Evolutionary conservation across 2,888 invertebrate species (phyloP).

Genomic region (Drosophila borborema): DNA sequence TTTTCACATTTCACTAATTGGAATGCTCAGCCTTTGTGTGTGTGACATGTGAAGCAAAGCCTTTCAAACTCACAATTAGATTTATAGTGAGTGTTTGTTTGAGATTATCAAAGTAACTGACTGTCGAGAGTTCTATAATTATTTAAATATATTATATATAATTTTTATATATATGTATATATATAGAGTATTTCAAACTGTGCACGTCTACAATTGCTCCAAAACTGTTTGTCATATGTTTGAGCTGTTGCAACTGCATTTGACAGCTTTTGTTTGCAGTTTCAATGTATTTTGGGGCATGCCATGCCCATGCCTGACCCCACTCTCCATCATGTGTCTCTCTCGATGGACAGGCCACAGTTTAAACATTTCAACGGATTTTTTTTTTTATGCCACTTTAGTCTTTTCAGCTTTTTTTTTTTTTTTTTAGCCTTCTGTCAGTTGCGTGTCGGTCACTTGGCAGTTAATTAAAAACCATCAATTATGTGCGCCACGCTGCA

Average conservation of each 20-base stretch:
- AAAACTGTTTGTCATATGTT: constrained; percentile 26
- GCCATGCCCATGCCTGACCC: not conserved
- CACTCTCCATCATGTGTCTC: constrained; percentile 13
- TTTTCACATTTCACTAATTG: not conserved
- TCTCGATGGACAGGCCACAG: constrained; percentile 19
- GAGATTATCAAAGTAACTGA: not conserved
- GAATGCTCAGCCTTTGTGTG: too few species aligned
- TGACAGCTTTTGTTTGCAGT: constrained; percentile 65
- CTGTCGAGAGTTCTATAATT: constrained; percentile 6
- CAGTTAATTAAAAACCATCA: constrained; percentile 80
- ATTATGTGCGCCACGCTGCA: constrained; percentile 62
- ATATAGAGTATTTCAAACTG: too few species aligned
- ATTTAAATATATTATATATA: constrained; percentile 12
- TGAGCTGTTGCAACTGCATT: constrained; percentile 43
- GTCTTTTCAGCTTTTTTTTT: constrained; percentile 7
- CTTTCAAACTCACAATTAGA: not conserved
- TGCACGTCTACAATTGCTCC: not conserved
- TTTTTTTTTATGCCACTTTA: constrained; percentile 11
- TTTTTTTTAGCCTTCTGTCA: constrained; percentile 53
- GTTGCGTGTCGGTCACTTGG: constrained; percentile 74
- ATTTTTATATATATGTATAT: too few species aligned
- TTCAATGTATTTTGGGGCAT: constrained; percentile 21
- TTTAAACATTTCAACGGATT: constrained; percentile 27
- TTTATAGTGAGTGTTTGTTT: constrained; percentile 2
- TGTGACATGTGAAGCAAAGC: not conserved